Base-by-base conservation (phyloP, 2,888 invertebrate species). In the Hydraecia micacea region DNA sequence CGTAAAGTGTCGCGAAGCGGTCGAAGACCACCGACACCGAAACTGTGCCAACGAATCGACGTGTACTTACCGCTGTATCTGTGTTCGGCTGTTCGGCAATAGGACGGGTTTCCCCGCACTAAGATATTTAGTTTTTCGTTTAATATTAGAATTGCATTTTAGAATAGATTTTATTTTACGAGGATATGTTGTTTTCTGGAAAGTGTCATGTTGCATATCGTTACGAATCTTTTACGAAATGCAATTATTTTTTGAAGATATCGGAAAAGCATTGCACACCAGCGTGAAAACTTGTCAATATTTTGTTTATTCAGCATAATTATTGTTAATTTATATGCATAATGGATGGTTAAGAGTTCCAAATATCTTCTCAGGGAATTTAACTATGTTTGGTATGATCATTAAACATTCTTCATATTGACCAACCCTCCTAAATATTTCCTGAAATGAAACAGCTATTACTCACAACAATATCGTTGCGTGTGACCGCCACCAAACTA, bases 1-100 rank as follows among this genome's bases (percentile, higher is more conserved):
- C 88, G 86, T 91, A 89, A 91, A 90, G 73, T 87, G 88, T 89
- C 88, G 74, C 82, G 84, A 73, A 81, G 84, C 82, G 75, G 71
- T 75, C 81, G 80, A 75, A 86, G 87, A 87, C 90, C 88, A 90
- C 91, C 87, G 82, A 84, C 77, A 66, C 77, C 58, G 76, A 85
- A 85, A 77, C 85, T 73, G 81, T 88, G 89, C 87, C 89, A 88
- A 87, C 73, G 60, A 74, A 73, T 75, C 70, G 77, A 36, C 70
- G 32, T 77, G 62, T 83, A 80, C 71, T 65, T 71, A 66, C 55
- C 65, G 65, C 32, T 78, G 58, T 81, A 87, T 83, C 72, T 83
- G 70, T 75, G 73, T 73, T 74, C 39, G 71, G 46, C 46, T 75
- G 71, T 68, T 71, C 63, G 66, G 58, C 46, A 78, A 76, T 78